Percentiles rank a stretch among this genome's conserved stretches.
These are phyloP conservation scores for Numida meleagris DNA, from an alignment of 2,113 vertebrate species.

Conservation along the genomic window DNA sequence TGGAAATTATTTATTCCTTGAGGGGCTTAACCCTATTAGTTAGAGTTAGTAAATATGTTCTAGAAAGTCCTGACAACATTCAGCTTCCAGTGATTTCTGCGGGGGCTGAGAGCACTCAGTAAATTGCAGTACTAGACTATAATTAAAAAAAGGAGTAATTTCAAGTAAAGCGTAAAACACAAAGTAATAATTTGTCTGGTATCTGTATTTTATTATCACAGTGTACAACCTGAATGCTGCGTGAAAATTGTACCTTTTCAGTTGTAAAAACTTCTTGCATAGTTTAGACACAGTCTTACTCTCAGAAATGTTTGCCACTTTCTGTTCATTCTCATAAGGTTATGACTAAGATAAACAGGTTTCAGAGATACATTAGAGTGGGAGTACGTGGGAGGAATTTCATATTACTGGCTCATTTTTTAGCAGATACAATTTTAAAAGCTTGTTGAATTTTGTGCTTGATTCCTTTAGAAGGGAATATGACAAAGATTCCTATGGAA, in stretches of 20 bases:
- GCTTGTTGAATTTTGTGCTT: constrained; percentile 51
- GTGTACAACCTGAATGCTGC: background rate
- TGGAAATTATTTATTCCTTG: background rate
- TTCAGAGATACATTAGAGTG: constrained; percentile 67
- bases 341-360: constrained; percentile 79
- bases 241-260: constrained; percentile 58
- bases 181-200: background rate
- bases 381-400: constrained; percentile 78
- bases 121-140: background rate
- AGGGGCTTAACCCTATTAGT: background rate
- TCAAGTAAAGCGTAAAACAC: background rate
- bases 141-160: background rate
- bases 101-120: background rate
- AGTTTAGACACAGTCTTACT: constrained; percentile 34
- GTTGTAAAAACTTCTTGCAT: constrained; percentile 30
- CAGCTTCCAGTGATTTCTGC: background rate
- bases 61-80: accelerated
- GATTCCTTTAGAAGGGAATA: constrained; percentile 43
- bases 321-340: constrained; percentile 73
- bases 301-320: constrained; percentile 63
- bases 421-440: constrained; percentile 69
- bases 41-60: background rate
- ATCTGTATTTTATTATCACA: background rate
- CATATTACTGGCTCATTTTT: constrained; percentile 63
- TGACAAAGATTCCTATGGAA: constrained; percentile 33